Evolutionary conservation across 2,888 invertebrate genomes (phyloP).

Genomic region (Ectobius pallidus): DNA sequence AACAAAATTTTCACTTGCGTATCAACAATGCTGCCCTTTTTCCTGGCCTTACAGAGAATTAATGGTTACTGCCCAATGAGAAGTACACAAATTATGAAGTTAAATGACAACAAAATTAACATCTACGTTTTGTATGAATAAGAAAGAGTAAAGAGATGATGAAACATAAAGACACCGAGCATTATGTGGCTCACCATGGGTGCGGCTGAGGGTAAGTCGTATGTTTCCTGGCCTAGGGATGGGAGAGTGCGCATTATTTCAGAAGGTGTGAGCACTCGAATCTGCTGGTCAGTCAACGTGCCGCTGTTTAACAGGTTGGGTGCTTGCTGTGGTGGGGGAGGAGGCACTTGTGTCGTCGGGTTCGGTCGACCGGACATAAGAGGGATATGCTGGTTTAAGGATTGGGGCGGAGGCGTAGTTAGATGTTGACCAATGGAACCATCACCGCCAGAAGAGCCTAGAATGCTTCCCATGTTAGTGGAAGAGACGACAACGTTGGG

Average conservation of each 20-base stretch:
- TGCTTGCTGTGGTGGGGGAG: slow-evolving; percentile 24
- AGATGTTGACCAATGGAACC: slow-evolving; percentile 22
- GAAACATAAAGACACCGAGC: background rate
- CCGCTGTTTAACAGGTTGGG: slow-evolving; percentile 32
- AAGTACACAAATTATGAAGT: too few relatives aligned
- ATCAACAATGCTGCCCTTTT: too few relatives aligned
- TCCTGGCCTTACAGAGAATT: too few relatives aligned
- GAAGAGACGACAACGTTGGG: slow-evolving; percentile 40
- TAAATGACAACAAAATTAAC: too few relatives aligned
- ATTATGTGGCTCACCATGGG: slow-evolving; percentile 51
- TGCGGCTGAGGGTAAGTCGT: slow-evolving; percentile 61
- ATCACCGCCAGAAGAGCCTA: slow-evolving; percentile 31
- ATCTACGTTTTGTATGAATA: too few relatives aligned
- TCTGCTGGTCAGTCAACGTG: slow-evolving; percentile 73
- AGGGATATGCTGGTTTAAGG: slow-evolving; percentile 43
- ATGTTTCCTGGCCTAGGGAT: slow-evolving; percentile 76
- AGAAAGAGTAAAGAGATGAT: too few relatives aligned
- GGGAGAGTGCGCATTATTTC: slow-evolving; percentile 92
- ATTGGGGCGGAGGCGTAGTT: slow-evolving; percentile 45
- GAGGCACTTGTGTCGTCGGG: slow-evolving; percentile 47
- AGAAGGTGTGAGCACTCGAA: slow-evolving; percentile 86
- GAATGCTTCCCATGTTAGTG: slow-evolving; percentile 34
- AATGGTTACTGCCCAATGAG: too few relatives aligned
- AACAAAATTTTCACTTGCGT: too few relatives aligned
- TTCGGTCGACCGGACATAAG: slow-evolving; percentile 24